Conservation (phyloP, 2,888 invertebrate genomes). For the Xiphydria camelus region DNA sequence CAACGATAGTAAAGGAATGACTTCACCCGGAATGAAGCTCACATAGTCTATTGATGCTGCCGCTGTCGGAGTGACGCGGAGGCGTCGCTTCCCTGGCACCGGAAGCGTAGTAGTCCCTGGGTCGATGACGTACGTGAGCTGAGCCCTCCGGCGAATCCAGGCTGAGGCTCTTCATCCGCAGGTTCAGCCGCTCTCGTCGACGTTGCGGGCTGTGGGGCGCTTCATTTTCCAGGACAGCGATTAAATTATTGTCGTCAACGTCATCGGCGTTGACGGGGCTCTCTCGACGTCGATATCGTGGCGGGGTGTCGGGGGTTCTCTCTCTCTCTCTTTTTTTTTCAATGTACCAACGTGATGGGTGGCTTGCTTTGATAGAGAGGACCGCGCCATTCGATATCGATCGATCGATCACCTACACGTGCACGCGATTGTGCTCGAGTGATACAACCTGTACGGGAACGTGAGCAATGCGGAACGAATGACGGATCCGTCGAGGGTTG, state of each 20-base stretch:
- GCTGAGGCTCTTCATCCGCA: slow-evolving; percentile 97
- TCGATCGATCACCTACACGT: too few relatives aligned
- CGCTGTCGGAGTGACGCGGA: slow-evolving; percentile 53
- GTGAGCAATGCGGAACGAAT: too few relatives aligned
- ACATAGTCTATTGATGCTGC: slow-evolving; percentile 54
- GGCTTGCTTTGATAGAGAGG: too few relatives aligned
- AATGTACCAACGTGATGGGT: too few relatives aligned
- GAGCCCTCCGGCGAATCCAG: slow-evolving; percentile 94
- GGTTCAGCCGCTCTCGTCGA: slow-evolving; percentile 91
- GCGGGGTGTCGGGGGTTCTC: background rate
- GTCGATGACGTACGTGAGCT: slow-evolving; percentile 77
- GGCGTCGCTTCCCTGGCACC: slow-evolving; percentile 50
- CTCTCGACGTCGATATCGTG: background rate
- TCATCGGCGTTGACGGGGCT: slow-evolving; percentile 23
- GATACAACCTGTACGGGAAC: too few relatives aligned
- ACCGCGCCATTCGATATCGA: too few relatives aligned
- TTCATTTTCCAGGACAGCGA: slow-evolving; percentile 58
- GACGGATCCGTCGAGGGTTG: too few relatives aligned
- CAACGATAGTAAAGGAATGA: too few relatives aligned
- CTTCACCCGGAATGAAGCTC: too few relatives aligned
- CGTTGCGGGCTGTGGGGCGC: slow-evolving; percentile 88
- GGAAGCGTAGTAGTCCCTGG: slow-evolving; percentile 58
- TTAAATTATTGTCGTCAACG: slow-evolving; percentile 20
- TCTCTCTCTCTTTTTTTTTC: too few relatives aligned
- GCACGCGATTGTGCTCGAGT: too few relatives aligned